Conservation (phyloP, 2,113 vertebrate genomes). For the Equus quagga region DNA sequence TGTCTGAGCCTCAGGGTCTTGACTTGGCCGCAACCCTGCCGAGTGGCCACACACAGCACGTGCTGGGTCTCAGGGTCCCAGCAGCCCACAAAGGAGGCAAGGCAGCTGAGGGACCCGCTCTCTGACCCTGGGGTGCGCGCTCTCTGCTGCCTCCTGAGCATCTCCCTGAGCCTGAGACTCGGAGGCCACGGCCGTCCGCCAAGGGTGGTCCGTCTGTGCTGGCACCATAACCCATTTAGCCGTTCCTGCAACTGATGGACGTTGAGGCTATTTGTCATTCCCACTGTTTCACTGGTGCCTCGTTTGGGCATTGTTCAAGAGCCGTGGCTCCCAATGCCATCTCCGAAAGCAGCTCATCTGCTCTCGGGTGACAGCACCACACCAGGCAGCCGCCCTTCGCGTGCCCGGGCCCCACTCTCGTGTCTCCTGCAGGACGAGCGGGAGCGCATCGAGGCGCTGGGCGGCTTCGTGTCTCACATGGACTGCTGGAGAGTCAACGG, state of each 20-base stretch:
- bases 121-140: rapidly evolving
- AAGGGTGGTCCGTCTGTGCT: rapidly evolving
- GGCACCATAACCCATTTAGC: background rate
- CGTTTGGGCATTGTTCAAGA: background rate
- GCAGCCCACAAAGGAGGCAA: background rate
- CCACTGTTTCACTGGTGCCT: background rate
- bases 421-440: conserved; percentile 92
- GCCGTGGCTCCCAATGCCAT: background rate
- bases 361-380: rapidly evolving
- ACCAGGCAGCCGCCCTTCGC: rapidly evolving
- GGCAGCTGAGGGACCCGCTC: rapidly evolving
- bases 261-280: rapidly evolving
- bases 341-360: background rate
- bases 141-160: background rate
- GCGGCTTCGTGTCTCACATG: conserved; percentile 95
- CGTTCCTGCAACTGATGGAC: no score
- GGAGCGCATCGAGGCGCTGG: conserved; percentile 94
- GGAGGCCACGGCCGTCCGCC: background rate
- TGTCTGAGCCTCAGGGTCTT: no score
- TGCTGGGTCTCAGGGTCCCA: background rate
- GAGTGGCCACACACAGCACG: rapidly evolving
- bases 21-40: background rate
- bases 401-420: background rate
- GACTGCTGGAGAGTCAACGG: conserved; percentile 99
- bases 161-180: background rate